Conservation (phyloP, 1,140 invertebrate genomes). For the Zaprionus vittiger region DNA sequence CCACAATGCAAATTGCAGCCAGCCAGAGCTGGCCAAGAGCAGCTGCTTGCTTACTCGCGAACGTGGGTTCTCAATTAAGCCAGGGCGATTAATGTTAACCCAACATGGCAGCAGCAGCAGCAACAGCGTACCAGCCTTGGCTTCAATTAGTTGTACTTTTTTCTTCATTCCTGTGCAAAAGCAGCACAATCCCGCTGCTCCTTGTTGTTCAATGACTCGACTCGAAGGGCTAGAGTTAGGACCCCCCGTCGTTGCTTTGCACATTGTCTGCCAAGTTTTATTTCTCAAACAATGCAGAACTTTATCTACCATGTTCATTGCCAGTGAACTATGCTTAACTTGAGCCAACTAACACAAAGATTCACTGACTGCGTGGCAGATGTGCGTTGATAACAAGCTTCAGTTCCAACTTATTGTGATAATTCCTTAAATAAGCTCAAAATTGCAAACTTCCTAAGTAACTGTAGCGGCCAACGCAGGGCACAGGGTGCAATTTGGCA, state of each 20-base stretch:
- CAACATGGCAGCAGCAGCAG: not conserved
- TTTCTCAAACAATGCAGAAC: slow-evolving; percentile 8
- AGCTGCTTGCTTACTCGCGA: not conserved
- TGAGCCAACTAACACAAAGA: not conserved
- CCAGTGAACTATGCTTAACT: not conserved
- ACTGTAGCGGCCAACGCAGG: not conserved
- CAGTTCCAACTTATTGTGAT: not conserved
- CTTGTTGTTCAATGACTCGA: slow-evolving; percentile 32
- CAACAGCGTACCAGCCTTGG: not conserved
- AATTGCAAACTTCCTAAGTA: not conserved
- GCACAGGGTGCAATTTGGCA: not conserved
- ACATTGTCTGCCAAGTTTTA: slow-evolving; percentile 5
- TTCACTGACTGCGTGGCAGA: not conserved
- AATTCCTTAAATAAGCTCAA: not conserved
- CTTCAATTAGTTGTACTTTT: slow-evolving; percentile 26
- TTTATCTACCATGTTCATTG: slow-evolving; percentile 8
- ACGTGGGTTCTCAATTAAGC: slow-evolving; percentile 8
- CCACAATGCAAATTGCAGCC: slow-evolving; percentile 26
- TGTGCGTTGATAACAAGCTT: not conserved
- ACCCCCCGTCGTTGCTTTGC: not conserved
- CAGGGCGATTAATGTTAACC: slow-evolving; percentile 1
- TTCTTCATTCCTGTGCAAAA: not conserved
- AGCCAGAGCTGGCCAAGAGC: not conserved
- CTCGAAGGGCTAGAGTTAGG: not conserved
- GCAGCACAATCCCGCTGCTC: not conserved